Conservation (phyloP, 2,113 vertebrate species). For the Pterocles burchelli region DNA sequence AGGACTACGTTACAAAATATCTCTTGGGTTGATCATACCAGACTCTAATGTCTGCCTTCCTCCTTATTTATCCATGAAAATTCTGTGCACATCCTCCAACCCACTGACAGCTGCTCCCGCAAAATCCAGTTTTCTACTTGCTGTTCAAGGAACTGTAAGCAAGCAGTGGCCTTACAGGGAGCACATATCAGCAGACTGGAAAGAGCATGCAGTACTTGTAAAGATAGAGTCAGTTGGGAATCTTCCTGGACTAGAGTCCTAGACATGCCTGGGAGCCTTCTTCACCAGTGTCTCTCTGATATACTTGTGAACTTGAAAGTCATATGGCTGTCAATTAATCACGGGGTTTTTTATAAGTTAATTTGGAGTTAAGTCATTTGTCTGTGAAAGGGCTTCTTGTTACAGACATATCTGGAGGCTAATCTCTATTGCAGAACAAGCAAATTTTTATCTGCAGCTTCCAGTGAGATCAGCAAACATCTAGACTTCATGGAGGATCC, state of each 20-base stretch:
- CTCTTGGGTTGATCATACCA: background rate
- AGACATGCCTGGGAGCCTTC: background rate
- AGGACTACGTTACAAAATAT: background rate
- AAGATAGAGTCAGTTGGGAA: background rate
- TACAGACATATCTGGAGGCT: conserved; percentile 23
- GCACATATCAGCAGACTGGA: background rate
- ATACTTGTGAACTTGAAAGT: conserved; percentile 20
- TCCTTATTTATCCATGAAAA: conserved; percentile 24
- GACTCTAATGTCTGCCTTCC: background rate
- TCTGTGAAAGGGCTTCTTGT: background rate
- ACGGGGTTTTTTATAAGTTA: background rate
- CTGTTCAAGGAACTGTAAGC: background rate
- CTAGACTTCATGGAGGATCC: background rate
- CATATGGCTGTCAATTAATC: conserved; percentile 2
- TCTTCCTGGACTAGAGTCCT: background rate
- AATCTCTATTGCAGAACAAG: background rate
- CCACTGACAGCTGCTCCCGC: conserved; percentile 12
- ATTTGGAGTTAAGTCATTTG: background rate
- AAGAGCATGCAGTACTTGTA: background rate
- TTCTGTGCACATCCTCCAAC: background rate
- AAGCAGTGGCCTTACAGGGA: background rate
- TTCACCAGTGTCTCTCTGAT: background rate
- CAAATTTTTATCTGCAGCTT: conserved; percentile 40
- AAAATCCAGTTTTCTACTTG: conserved; percentile 36
- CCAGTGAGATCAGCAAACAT: background rate